Conservation (phyloP, 2,113 vertebrate species). For the Phrynosoma blainvillii region DNA sequence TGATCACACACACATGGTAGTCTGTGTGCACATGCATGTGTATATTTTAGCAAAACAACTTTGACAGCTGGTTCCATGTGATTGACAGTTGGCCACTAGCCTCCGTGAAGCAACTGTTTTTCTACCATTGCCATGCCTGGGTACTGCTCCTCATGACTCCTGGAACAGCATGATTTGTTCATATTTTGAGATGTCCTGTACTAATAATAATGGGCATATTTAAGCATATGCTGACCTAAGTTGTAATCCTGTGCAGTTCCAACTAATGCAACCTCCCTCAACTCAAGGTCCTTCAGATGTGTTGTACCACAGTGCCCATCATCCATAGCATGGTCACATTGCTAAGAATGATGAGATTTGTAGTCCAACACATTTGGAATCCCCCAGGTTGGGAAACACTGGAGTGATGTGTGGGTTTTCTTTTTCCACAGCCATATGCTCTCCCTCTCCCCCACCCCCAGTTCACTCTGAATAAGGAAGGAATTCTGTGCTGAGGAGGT, state of each 20-base stretch:
- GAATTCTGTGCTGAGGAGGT: conserved; percentile 38
- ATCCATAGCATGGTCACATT: not conserved
- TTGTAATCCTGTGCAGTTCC: not conserved
- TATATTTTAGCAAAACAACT: not conserved
- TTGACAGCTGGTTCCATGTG: not conserved
- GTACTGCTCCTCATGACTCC: not conserved
- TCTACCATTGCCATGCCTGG: not conserved
- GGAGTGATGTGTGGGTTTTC: not conserved
- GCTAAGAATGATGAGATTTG: not conserved
- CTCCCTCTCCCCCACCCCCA: not conserved
- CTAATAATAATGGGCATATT: not conserved
- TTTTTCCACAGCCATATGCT: not conserved
- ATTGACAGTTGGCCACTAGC: not conserved
- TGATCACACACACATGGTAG: too few species aligned
- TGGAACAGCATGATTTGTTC: not conserved
- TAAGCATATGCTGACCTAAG: not conserved
- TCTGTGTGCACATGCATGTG: not conserved
- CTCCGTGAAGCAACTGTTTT: not conserved
- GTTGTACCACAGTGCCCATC: not conserved
- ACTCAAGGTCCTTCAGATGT: not conserved
- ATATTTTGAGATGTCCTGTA: not conserved
- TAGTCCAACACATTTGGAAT: too few species aligned
- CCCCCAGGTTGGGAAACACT: too few species aligned
- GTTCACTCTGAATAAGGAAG: conserved; percentile 16
- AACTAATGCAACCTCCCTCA: not conserved